These are phyloP conservation scores for Carettochelys insculpta DNA, from an alignment of 2,113 vertebrate species.

Conservation along the genomic window DNA sequence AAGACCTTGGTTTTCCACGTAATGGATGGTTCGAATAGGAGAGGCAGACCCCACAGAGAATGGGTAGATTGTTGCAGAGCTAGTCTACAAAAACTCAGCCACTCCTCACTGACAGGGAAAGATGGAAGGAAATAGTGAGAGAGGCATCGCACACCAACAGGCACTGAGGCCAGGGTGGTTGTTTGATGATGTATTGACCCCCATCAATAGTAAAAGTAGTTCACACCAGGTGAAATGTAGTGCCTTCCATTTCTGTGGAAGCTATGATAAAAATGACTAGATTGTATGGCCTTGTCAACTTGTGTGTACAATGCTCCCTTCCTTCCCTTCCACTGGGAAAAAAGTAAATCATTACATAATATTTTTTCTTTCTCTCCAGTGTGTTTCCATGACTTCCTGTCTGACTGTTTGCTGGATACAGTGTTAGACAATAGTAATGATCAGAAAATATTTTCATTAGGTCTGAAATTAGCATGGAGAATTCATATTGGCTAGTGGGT, in stretches of 20 bases:
- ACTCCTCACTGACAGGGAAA: too few species aligned
- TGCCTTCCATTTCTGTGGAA: background rate
- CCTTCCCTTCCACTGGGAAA: background rate
- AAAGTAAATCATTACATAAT: background rate
- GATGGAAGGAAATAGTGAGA: too few species aligned
- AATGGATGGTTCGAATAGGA: too few species aligned
- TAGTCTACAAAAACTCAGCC: too few species aligned
- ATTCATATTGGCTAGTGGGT: background rate
- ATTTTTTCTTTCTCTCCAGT: background rate
- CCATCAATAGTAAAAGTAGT: background rate
- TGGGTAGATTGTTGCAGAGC: too few species aligned
- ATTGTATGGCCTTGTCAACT: background rate
- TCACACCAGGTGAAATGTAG: background rate
- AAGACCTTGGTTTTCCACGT: too few species aligned
- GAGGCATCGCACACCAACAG: too few species aligned
- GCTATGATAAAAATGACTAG: accelerated
- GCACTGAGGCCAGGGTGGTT: too few species aligned
- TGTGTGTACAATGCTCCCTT: background rate
- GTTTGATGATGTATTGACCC: accelerated
- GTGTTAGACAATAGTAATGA: accelerated
- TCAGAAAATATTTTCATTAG: background rate
- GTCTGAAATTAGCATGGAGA: accelerated
- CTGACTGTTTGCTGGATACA: accelerated
- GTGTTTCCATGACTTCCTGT: background rate
- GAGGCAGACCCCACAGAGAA: too few species aligned